These are phyloP conservation scores for Bombus confusus DNA, from an alignment of 1,140 invertebrate species.

Conservation along the genomic window DNA sequence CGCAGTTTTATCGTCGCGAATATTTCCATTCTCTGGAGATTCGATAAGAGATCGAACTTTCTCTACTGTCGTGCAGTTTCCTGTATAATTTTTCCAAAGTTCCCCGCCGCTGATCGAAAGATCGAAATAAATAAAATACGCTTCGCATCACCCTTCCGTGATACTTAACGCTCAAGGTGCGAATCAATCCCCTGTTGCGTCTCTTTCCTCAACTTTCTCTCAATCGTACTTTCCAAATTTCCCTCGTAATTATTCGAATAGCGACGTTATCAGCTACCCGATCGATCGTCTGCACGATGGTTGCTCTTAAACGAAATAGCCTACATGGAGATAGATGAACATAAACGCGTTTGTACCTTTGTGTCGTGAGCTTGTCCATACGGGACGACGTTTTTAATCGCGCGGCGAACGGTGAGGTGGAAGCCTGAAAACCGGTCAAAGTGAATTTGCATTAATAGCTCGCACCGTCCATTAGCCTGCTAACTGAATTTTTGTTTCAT, in stretches of 20 bases:
- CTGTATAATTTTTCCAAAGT: too few relatives aligned
- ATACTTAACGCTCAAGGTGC: background rate
- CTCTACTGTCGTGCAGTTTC: too few relatives aligned
- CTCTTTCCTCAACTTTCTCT: background rate
- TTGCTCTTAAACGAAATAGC: background rate
- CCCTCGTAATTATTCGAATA: background rate
- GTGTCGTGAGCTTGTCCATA: background rate
- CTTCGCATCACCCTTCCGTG: background rate
- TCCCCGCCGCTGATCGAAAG: too few relatives aligned
- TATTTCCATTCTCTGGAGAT: too few relatives aligned
- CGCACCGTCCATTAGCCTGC: constrained; percentile 69
- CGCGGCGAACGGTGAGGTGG: constrained; percentile 5
- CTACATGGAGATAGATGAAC: too few relatives aligned
- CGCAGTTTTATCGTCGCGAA: too few relatives aligned
- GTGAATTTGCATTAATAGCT: constrained; percentile 73
- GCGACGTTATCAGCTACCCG: background rate
- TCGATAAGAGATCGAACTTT: too few relatives aligned
- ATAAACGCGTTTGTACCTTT: constrained; percentile 12
- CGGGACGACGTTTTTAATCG: constrained; percentile 52
- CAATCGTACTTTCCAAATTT: background rate
- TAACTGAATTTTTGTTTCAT: constrained; percentile 73
- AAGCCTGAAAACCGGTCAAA: constrained; percentile 65
- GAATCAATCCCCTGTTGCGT: background rate
- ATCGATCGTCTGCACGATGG: background rate
- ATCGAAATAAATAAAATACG: too few relatives aligned